Conservation (phyloP, 2,888 invertebrate genomes). For the Eristalinus aeneus region DNA sequence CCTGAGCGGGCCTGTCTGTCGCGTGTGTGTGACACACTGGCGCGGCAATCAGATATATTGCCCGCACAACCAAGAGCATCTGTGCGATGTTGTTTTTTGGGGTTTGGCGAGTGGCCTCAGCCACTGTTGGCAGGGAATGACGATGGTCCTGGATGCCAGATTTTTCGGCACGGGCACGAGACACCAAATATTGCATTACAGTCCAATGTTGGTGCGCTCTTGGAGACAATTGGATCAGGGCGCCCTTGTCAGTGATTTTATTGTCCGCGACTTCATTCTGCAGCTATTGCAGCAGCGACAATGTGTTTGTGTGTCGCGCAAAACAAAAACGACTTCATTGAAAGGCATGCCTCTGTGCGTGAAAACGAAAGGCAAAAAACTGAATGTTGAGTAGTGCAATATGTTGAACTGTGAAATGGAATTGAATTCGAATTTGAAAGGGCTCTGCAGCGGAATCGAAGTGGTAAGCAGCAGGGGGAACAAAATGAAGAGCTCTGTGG, state of each 20-base stretch:
- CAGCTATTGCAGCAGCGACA: no score
- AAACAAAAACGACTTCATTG: not conserved
- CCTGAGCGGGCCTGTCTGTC: not conserved
- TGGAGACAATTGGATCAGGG: slow-evolving; percentile 50
- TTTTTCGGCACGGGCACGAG: not conserved
- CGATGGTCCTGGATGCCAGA: not conserved
- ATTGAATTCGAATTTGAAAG: not conserved
- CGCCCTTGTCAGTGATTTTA: slow-evolving; percentile 40
- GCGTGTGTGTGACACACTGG: not conserved
- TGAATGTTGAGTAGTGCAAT: not conserved
- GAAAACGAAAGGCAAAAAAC: not conserved
- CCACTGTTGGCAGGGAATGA: not conserved
- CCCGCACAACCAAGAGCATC: slow-evolving; percentile 23
- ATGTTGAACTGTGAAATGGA: not conserved
- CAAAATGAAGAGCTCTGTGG: no score
- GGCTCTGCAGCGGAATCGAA: no score
- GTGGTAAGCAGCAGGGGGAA: no score
- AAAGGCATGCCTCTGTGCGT: not conserved
- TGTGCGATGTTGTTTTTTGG: slow-evolving; percentile 8
- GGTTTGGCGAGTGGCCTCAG: not conserved
- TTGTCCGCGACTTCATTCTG: slow-evolving; percentile 1
- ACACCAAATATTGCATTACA: slow-evolving; percentile 6
- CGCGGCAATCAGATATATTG: slow-evolving; percentile 37
- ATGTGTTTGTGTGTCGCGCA: not conserved
- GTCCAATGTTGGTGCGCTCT: slow-evolving; percentile 19